phyloP scores from a whole-genome alignment of 2,113 vertebrate species.

The Cacatua alba region DNA sequence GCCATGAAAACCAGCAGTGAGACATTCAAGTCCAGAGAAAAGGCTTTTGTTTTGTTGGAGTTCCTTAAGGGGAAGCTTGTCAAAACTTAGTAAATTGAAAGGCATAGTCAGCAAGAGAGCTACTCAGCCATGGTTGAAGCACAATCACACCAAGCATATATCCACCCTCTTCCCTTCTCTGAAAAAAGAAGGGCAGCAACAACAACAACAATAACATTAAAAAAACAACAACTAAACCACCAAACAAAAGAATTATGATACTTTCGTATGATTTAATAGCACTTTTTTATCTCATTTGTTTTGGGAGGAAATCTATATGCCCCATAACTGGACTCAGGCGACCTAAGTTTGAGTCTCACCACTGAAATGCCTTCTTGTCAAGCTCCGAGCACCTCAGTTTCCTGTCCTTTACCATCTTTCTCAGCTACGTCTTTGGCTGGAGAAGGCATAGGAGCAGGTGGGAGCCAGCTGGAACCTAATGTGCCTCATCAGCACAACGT shows the following conservation, averaged over 20 bases:
- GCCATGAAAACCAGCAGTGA: slow-evolving; percentile 3
- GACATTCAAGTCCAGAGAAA: slow-evolving; percentile 28
- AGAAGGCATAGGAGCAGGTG: background rate
- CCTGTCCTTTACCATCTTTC: background rate
- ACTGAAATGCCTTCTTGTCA: background rate
- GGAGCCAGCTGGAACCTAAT: background rate
- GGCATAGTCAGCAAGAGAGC: slow-evolving; percentile 19
- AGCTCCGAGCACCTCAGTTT: background rate
- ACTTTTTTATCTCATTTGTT: background rate
- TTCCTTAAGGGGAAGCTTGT: slow-evolving; percentile 24
- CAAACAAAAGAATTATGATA: background rate
- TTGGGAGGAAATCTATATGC: background rate
- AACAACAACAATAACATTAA: background rate
- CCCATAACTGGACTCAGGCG: background rate
- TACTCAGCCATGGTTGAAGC: background rate
- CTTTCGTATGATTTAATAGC: background rate
- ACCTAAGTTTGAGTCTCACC: background rate
- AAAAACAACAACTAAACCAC: background rate
- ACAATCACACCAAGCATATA: background rate
- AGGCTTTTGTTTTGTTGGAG: background rate
- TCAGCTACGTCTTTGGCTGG: background rate
- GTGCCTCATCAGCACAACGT: background rate
- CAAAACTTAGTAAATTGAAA: slow-evolving; percentile 50
- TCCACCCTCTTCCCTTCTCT: background rate
- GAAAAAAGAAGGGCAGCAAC: background rate